Evolutionary conservation across 2,797 vertebrate genomes (phyloP).

Genomic region (Podargus strigoides): DNA sequence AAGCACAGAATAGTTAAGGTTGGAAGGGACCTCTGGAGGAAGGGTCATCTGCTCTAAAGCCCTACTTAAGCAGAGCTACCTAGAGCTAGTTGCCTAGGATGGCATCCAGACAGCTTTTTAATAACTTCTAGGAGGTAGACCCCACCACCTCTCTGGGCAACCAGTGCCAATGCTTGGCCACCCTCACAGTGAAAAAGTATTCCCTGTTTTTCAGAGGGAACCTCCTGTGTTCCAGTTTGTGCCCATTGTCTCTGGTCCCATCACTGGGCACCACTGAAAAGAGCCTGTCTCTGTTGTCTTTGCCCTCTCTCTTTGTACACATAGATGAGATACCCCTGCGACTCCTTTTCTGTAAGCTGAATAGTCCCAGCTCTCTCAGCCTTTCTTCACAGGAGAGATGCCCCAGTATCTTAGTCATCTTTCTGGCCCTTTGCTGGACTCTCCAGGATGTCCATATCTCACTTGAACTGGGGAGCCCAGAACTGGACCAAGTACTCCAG

Average conservation of each 20-base stretch:
- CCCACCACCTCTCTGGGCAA: background rate
- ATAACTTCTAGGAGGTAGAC: background rate
- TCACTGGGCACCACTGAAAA: background rate
- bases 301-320: background rate
- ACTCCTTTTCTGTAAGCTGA: background rate
- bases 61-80: background rate
- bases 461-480: background rate
- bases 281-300: background rate
- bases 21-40: background rate
- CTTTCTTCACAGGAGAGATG: background rate
- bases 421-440: background rate
- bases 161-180: fast-evolving
- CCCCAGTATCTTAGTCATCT: background rate
- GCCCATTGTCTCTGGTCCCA: background rate
- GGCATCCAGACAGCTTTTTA: background rate
- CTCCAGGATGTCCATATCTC: background rate
- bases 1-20: background rate
- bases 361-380: background rate
- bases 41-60: background rate
- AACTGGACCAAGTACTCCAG: background rate
- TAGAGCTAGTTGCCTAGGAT: background rate
- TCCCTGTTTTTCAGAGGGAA: background rate
- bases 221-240: background rate
- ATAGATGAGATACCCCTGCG: background rate
- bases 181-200: background rate